Conservation (phyloP, 2,113 vertebrate species). For the Carlito syrichta region DNA sequence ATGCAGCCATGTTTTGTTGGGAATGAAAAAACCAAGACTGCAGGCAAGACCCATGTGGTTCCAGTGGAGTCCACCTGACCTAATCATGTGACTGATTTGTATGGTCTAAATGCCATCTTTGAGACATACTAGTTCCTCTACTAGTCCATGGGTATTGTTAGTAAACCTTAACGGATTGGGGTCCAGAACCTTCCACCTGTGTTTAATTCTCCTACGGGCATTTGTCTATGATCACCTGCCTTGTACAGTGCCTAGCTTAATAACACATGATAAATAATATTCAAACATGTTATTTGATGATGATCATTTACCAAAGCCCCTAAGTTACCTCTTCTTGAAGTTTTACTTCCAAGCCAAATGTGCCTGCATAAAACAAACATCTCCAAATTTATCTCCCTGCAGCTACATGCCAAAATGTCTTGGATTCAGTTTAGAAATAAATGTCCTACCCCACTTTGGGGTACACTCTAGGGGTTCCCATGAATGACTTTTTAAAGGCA, state of each 20-base stretch:
- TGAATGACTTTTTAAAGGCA: not conserved
- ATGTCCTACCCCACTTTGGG: not conserved
- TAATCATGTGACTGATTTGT: not conserved
- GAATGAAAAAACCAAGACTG: not conserved
- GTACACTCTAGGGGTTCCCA: not conserved
- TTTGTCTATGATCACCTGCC: not conserved
- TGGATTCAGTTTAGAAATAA: slow-evolving; percentile 16
- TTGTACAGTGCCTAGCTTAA: not conserved
- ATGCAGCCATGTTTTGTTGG: not conserved
- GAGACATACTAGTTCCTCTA: not conserved
- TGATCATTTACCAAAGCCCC: not conserved
- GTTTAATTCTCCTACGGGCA: not conserved
- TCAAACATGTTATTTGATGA: not conserved
- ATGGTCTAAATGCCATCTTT: not conserved
- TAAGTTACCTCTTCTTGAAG: not conserved
- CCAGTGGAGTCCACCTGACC: not conserved
- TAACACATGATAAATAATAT: not conserved
- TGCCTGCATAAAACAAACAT: not conserved
- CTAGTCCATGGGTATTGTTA: not conserved
- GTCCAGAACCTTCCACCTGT: not conserved
- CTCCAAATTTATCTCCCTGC: not conserved
- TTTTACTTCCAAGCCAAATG: slow-evolving; percentile 31
- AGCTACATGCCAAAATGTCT: not conserved
- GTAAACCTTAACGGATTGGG: not conserved
- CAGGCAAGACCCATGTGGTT: not conserved